These are phyloP conservation scores for Caerostris darwini DNA, from an alignment of 1,140 invertebrate genomes.

Conservation along the genomic window DNA sequence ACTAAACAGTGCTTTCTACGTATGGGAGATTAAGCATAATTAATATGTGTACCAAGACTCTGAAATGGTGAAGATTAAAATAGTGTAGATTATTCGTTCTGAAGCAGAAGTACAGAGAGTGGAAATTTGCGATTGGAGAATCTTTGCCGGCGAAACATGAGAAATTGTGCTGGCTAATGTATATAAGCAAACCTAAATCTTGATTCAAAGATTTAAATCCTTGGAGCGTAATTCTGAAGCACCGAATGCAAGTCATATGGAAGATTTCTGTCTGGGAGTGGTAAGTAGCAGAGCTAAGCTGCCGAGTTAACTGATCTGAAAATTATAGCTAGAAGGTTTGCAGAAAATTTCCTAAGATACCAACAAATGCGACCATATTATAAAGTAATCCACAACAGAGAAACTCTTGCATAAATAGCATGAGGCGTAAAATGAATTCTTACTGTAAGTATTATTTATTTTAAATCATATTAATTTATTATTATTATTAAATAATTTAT, in stretches of 20 bases:
- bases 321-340: not conserved
- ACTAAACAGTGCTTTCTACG: not conserved
- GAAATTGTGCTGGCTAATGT: not conserved
- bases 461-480: no score
- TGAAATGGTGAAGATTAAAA: not conserved
- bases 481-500: no score
- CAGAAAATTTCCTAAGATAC: not conserved
- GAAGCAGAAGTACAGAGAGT: not conserved
- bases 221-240: not conserved
- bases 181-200: not conserved
- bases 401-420: no score
- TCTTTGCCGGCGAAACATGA: not conserved
- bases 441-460: no score
- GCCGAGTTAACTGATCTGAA: not conserved
- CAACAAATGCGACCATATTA: no score
- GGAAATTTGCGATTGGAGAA: not conserved
- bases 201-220: not conserved
- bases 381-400: no score
- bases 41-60: not conserved
- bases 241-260: not conserved
- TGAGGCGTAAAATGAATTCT: no score
- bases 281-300: not conserved
- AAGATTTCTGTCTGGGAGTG: not conserved
- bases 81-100: not conserved
- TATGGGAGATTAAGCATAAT: not conserved